Conservation (phyloP, 30 jellyfish, hydroid and myxozoan genomes). For the Phacellophora camtschatica region DNA sequence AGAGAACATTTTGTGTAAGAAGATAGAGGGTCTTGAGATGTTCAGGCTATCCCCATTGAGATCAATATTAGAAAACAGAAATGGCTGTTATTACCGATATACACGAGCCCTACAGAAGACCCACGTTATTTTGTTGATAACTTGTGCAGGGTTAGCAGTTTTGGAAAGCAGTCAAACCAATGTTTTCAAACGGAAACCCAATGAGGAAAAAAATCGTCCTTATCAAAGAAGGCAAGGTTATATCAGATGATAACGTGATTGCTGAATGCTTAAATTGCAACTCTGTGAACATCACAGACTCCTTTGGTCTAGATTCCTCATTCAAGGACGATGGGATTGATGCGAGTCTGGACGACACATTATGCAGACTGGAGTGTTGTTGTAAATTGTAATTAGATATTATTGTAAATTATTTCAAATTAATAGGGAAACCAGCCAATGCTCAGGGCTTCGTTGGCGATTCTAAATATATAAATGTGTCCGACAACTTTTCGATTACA, state of each 20-base stretch:
- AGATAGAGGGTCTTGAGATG: not conserved
- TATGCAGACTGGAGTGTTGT: too few species aligned
- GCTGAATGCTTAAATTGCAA: constrained; percentile 38
- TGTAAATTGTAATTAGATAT: too few species aligned
- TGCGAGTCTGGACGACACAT: not conserved
- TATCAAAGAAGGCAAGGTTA: not conserved
- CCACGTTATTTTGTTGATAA: not conserved
- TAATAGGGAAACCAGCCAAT: too few species aligned
- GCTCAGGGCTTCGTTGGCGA: too few species aligned
- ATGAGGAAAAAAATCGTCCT: constrained; percentile 24
- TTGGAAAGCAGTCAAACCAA: constrained; percentile 41
- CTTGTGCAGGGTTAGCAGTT: not conserved
- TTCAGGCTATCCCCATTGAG: constrained; percentile 9
- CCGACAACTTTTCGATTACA: too few species aligned
- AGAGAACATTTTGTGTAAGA: constrained; percentile 19
- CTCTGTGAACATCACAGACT: constrained; percentile 18
- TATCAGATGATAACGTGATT: constrained; percentile 21
- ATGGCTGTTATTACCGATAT: not conserved
- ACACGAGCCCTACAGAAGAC: not conserved
- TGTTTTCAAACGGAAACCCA: constrained; percentile 31
- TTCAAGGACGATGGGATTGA: not conserved
- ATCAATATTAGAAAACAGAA: constrained; percentile 9
- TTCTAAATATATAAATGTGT: too few species aligned
- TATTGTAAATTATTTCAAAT: too few species aligned
- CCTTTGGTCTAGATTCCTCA: constrained; percentile 24